These are phyloP conservation scores for Hipposideros armiger DNA, from an alignment of 2,113 vertebrate species.

Conservation along the genomic window DNA sequence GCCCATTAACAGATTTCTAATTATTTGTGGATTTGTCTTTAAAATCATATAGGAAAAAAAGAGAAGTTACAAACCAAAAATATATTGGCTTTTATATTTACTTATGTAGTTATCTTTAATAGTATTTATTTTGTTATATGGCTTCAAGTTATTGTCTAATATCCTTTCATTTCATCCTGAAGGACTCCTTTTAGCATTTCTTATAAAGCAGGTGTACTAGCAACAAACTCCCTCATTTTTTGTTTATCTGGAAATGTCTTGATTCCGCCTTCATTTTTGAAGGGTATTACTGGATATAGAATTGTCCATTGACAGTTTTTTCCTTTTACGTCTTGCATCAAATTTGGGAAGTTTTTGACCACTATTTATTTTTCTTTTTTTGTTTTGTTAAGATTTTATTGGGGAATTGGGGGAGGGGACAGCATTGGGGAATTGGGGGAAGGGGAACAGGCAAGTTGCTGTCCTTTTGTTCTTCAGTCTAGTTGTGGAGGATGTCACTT, in stretches of 20 bases:
- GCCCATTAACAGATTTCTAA: not conserved
- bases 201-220: not conserved
- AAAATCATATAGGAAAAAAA: not conserved
- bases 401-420: too few species aligned
- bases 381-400: too few species aligned
- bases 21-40: not conserved
- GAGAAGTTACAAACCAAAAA: not conserved
- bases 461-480: too few species aligned
- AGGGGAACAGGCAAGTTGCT: too few species aligned
- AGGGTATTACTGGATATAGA: not conserved
- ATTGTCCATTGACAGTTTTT: not conserved
- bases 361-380: not conserved
- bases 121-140: not conserved
- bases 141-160: not conserved
- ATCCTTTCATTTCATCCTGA: not conserved
- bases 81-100: not conserved
- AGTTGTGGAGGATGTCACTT: too few species aligned
- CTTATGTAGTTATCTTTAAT: too few species aligned
- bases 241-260: slow-evolving; percentile 48
- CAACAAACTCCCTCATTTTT: not conserved
- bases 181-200: not conserved
- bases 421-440: too few species aligned
- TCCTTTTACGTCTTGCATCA: not conserved
- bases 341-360: not conserved
- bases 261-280: not conserved